A percentile compares a stretch with the other conserved stretches of the same genome.
Evolutionary conservation across 1,140 invertebrate species (phyloP).

Genomic region (Pollicipes pollicipes): DNA sequence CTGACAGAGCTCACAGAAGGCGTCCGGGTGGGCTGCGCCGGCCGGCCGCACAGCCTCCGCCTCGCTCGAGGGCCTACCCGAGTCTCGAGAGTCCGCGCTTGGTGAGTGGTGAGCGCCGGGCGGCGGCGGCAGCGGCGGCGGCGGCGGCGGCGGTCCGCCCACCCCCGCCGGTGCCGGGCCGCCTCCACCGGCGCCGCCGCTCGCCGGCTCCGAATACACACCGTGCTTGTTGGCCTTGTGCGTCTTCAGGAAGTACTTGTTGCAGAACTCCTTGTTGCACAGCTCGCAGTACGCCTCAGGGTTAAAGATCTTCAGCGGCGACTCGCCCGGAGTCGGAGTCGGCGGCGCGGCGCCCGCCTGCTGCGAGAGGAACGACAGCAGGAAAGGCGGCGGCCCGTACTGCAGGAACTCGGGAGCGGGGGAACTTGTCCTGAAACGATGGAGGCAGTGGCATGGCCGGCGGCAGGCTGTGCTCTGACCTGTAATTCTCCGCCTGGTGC

Average conservation of each 20-base stretch:
- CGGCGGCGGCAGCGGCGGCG: too few species aligned
- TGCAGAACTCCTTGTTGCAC: conserved; percentile 51
- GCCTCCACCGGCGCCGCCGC: background rate
- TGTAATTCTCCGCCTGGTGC: too few species aligned
- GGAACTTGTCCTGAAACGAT: conserved; percentile 7
- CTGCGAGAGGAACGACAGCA: conserved; percentile 25
- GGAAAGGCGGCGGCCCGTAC: conserved; percentile 20
- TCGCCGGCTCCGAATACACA: conserved; percentile 21
- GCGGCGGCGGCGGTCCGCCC: too few species aligned
- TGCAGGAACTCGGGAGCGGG: conserved; percentile 17
- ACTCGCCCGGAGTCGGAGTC: background rate
- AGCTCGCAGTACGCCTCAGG: conserved; percentile 32
- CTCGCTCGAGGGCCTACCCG: too few species aligned
- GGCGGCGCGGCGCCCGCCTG: conserved; percentile 22
- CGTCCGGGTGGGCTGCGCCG: too few species aligned
- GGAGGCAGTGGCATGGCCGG: too few species aligned
- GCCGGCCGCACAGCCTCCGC: too few species aligned
- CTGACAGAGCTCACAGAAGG: conserved; percentile 38
- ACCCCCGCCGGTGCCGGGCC: too few species aligned
- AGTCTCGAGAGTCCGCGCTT: background rate
- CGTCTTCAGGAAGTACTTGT: conserved; percentile 50
- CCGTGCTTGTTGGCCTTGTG: conserved; percentile 39
- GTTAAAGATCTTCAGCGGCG: conserved; percentile 45
- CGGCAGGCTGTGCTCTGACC: background rate
- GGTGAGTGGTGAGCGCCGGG: background rate